phyloP scores from a whole-genome alignment of 2,888 invertebrate genomes.

The Tribolium freemani region DNA sequence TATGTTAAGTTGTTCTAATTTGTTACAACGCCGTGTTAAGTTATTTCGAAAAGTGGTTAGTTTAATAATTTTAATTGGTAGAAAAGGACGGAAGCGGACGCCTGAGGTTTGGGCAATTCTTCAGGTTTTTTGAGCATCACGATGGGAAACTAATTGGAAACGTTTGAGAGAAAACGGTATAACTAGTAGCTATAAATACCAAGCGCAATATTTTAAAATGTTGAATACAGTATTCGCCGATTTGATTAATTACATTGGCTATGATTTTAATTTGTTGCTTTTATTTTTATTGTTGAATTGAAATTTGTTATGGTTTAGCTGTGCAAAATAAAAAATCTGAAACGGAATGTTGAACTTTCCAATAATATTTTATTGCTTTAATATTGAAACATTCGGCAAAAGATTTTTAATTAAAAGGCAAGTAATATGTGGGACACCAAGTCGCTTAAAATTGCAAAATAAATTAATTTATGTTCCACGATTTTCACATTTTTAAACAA shows the following conservation, averaged over 20 bases:
- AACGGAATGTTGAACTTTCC: neutral
- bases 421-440: neutral
- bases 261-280: neutral
- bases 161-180: neutral
- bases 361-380: neutral
- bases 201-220: neutral
- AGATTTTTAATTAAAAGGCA: neutral
- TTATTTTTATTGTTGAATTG: neutral
- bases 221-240: neutral
- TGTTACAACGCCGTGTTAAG: conserved; percentile 1
- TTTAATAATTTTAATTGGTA: conserved; percentile 24
- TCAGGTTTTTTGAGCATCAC: neutral
- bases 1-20: conserved; percentile 5
- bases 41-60: conserved; percentile 10
- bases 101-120: neutral
- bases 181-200: neutral
- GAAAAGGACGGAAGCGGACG: neutral
- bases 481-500: neutral
- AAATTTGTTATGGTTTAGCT: neutral
- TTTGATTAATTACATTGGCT: neutral
- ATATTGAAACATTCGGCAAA: neutral
- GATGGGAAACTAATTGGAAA: neutral
- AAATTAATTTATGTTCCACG: too few relatives aligned
- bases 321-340: neutral
- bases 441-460: too few relatives aligned